Evolutionary conservation across 2,797 vertebrate genomes (phyloP), one percentile per base, ranked within the genome.

Genomic region (Poecile montanus): DNA sequence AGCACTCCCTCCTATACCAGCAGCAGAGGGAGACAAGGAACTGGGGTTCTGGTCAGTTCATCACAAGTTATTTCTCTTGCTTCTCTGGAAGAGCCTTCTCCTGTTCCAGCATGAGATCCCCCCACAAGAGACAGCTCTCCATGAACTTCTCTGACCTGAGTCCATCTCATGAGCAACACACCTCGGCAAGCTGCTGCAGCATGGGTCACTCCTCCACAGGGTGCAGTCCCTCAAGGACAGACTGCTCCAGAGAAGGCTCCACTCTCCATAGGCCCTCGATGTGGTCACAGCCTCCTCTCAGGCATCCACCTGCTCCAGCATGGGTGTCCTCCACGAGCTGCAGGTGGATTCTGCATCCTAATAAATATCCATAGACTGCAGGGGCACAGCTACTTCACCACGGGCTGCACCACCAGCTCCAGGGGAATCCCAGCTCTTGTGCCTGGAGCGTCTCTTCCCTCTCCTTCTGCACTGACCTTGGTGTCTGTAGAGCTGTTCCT

Each of bases 231-330:
- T n/a, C 21, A 78, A 36, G 9, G 50, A 78, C 34, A 23, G 34
- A 40, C 11, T 26, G 57, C 57, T 56, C 17, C 73, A 70, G 18
- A 48, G 14, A 15, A 11, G 15, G 4, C 34, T 48, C 34, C 0
- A 1, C 40, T 38, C 27, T 50, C 36, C 21, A 34, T 1, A 0
- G 57, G 18, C 34, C 30, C 23, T 22, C 30, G 0, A 22, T 1
- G 0, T 22, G 26, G 20, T 18, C 48, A 86, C 34, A 48, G 42
- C 14, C 34, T 48, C 36, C 42, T 48, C 8, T 27, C 65, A 62
- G 34, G 34, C 29, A 40, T 6, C 7, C 13, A 47, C 34, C 20
- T 29, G 9, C 63, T 70, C 16, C 34, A 54, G 25, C 21, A 34
- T 2, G 5, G 19, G 15, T 30, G 9, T 40, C 54, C 20, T 68